Conservation (phyloP, 1,140 invertebrate species). For the Pseudomyrmex gracilis region DNA sequence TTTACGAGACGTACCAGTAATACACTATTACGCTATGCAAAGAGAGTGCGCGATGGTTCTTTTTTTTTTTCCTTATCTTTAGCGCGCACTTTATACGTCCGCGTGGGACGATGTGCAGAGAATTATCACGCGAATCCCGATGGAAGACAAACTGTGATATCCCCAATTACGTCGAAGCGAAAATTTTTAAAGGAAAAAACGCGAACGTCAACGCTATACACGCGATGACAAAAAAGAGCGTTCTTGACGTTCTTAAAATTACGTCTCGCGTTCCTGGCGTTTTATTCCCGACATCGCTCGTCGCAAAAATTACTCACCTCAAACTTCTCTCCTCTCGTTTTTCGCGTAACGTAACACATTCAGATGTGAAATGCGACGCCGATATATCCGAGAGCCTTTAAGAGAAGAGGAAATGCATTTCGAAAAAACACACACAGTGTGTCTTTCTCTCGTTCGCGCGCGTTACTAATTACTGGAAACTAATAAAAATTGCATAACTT, state of each 20-base stretch:
- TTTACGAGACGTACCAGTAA: neutral
- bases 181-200: neutral
- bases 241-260: neutral
- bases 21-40: neutral
- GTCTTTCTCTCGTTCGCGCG: neutral
- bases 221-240: neutral
- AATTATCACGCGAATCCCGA: slow-evolving; percentile 4
- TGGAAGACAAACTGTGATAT: neutral
- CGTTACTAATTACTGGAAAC: neutral
- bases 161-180: neutral
- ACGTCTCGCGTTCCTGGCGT: neutral
- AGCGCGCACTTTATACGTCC: neutral
- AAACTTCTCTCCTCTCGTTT: neutral
- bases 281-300: slow-evolving; percentile 9
- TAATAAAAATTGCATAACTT: too few species aligned
- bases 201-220: too few species aligned
- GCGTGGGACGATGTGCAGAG: neutral
- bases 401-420: neutral
- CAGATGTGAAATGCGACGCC: neutral
- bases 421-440: too few species aligned
- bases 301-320: neutral
- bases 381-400: neutral
- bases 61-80: neutral
- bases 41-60: neutral
- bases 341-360: neutral